These are phyloP conservation scores for Epiblema foenella DNA, from an alignment of 2,888 invertebrate species.

Conservation along the genomic window DNA sequence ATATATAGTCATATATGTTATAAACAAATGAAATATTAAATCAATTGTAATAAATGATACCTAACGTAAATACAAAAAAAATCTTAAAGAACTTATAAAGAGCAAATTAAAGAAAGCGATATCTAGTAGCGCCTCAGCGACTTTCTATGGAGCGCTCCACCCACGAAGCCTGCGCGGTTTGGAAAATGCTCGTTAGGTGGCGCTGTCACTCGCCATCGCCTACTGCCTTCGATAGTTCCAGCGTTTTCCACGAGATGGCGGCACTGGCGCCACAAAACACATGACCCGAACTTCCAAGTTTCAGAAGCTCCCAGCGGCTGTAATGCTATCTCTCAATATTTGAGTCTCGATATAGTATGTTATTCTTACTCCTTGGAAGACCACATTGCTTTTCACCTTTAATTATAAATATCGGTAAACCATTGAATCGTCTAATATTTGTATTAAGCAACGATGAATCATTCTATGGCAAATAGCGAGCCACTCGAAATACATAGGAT, in stretches of 20 bases:
- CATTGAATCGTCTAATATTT: background rate
- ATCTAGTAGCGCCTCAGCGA: slow-evolving; percentile 66
- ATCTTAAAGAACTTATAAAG: background rate
- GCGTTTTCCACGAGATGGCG: slow-evolving; percentile 67
- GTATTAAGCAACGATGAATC: background rate
- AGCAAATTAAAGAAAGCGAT: slow-evolving; percentile 59
- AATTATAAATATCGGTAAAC: background rate
- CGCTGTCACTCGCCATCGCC: slow-evolving; percentile 53
- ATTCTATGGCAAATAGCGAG: background rate
- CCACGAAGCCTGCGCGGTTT: slow-evolving; percentile 66
- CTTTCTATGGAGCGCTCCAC: slow-evolving; percentile 53
- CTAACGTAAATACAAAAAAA: background rate
- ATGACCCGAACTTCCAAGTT: slow-evolving; percentile 13
- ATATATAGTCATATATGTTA: too few species aligned
- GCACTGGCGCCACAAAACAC: slow-evolving; percentile 47
- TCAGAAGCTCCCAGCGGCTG: slow-evolving; percentile 40
- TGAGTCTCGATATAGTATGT: too few species aligned
- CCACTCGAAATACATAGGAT: too few species aligned
- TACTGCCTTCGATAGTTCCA: slow-evolving; percentile 56
- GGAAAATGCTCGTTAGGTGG: slow-evolving; percentile 76
- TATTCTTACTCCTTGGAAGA: too few species aligned
- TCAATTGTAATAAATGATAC: background rate
- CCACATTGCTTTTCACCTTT: background rate
- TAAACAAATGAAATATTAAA: too few species aligned
- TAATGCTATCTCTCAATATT: slow-evolving; percentile 45